These are phyloP conservation scores for Drosophila mulleri DNA, from an alignment of 2,888 invertebrate species.

Conservation along the genomic window DNA sequence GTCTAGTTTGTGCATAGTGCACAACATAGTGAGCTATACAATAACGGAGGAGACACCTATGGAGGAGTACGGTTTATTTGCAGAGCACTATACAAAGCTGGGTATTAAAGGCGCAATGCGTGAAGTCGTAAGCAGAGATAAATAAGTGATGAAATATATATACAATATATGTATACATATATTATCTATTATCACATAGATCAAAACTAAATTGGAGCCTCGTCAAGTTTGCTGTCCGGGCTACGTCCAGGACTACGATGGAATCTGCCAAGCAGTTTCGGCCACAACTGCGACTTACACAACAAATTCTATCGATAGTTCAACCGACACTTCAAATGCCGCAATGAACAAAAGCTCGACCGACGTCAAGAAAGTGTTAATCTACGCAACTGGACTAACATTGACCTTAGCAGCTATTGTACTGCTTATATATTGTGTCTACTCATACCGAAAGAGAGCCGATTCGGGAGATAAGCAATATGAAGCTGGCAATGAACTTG, in stretches of 20 bases:
- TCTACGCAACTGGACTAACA: neutral
- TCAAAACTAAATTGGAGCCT: conserved; percentile 26
- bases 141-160: too few relatives aligned
- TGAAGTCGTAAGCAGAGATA: neutral
- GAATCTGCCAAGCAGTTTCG: conserved; percentile 17
- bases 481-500: conserved; percentile 6
- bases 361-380: neutral
- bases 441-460: neutral
- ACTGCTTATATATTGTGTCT: neutral
- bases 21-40: neutral
- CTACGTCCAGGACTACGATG: conserved; percentile 12
- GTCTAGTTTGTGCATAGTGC: neutral
- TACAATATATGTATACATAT: too few relatives aligned
- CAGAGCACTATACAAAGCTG: neutral
- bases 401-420: neutral
- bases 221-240: conserved; percentile 43
- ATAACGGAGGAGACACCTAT: neutral
- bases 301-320: neutral
- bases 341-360: neutral
- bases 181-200: conserved; percentile 18
- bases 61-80: neutral
- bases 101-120: neutral
- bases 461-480: neutral
- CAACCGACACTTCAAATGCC: neutral
- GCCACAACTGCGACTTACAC: neutral